Conservation (phyloP, 2,888 invertebrate species). For the Rosalia funebris region DNA sequence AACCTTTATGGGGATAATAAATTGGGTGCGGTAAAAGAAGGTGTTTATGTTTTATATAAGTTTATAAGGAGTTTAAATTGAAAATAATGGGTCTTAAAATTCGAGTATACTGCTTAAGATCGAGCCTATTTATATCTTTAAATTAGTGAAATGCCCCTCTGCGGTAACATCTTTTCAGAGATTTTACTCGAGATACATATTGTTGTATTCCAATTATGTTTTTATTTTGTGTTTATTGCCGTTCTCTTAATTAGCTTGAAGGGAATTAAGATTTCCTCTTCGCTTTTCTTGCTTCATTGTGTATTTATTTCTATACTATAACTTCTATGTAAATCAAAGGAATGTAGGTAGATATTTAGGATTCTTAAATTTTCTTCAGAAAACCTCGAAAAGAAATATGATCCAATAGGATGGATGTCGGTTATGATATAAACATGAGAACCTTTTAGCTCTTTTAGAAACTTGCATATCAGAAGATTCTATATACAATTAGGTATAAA, state of each 20-base stretch:
- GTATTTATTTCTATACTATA: too few species aligned
- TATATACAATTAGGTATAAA: too few species aligned
- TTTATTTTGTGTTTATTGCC: conserved; percentile 10
- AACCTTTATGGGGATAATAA: conserved; percentile 21
- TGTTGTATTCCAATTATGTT: too few species aligned
- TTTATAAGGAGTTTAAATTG: conserved; percentile 16
- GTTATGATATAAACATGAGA: too few species aligned
- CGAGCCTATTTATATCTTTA: conserved; percentile 1
- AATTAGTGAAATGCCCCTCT: not conserved
- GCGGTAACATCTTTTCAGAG: conserved; percentile 2
- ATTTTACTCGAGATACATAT: not conserved
- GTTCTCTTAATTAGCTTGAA: not conserved
- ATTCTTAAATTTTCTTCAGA: too few species aligned
- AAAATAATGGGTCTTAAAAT: conserved; percentile 19
- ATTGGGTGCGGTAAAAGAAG: conserved; percentile 19
- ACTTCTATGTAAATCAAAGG: too few species aligned
- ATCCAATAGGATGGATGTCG: too few species aligned
- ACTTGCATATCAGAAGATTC: too few species aligned
- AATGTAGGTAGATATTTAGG: too few species aligned
- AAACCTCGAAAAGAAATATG: too few species aligned
- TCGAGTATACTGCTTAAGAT: conserved; percentile 1
- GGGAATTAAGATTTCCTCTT: not conserved
- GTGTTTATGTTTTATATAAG: conserved; percentile 22
- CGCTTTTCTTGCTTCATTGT: too few species aligned
- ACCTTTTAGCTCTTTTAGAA: too few species aligned